Conservation (phyloP, 2,888 invertebrate species). For the Plebejus melissa region DNA sequence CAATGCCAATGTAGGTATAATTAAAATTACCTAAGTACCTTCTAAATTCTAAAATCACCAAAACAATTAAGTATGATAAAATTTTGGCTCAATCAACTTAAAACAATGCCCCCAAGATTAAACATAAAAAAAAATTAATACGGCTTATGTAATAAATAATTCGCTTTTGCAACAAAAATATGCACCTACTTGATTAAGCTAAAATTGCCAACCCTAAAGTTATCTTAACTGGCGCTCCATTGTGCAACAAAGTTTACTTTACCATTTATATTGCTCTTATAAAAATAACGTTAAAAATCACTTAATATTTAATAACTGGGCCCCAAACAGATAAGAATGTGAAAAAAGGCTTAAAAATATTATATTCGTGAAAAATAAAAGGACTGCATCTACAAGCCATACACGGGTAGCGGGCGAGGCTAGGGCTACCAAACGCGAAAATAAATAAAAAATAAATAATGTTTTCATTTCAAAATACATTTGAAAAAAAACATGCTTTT, state of each 20-base stretch:
- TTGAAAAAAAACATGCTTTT: too few relatives aligned
- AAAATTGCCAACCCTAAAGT: constrained; percentile 11
- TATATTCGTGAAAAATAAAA: constrained; percentile 53
- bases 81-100: too few relatives aligned
- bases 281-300: constrained; percentile 28
- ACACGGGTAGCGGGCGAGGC: constrained; percentile 51
- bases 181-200: neutral
- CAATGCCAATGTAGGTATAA: neutral
- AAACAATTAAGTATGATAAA: too few relatives aligned
- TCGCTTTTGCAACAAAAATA: neutral
- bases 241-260: neutral
- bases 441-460: too few relatives aligned
- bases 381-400: constrained; percentile 45
- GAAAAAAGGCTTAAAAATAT: constrained; percentile 55
- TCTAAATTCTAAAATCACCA: too few relatives aligned
- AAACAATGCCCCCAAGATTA: too few relatives aligned
- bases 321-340: constrained; percentile 50
- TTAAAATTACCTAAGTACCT: too few relatives aligned
- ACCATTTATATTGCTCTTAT: constrained; percentile 24
- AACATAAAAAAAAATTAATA: neutral
- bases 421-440: constrained; percentile 45
- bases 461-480: too few relatives aligned
- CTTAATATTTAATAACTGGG: constrained; percentile 40
- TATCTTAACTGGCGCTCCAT: neutral
- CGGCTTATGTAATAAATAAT: neutral